Evolutionary conservation across 2,888 invertebrate genomes (phyloP).

Genomic region (Nephrotoma appendiculata): DNA sequence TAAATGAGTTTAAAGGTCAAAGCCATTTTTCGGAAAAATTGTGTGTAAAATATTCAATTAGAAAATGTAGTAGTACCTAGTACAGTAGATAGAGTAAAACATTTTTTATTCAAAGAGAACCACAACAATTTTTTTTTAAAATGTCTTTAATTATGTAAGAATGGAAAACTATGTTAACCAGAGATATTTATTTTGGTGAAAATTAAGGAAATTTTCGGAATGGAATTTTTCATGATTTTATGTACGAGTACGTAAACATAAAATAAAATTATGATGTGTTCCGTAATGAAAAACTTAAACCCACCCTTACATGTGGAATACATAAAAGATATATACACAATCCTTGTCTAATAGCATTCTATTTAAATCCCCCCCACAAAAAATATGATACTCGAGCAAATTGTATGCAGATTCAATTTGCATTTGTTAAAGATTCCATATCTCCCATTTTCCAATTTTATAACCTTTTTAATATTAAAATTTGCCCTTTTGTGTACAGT

Average conservation of each 20-base stretch:
- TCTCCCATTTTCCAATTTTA: not conserved
- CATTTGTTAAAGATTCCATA: not conserved
- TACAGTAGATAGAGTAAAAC: no score
- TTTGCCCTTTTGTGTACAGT: not conserved
- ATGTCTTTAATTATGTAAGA: not conserved
- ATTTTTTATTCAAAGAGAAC: not conserved
- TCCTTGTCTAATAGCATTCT: not conserved
- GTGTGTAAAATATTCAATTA: not conserved
- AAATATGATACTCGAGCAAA: not conserved
- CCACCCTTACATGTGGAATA: not conserved
- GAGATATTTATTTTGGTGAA: no score
- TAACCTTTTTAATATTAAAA: not conserved
- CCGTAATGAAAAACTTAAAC: not conserved
- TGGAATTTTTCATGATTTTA: no score
- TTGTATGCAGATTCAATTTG: not conserved
- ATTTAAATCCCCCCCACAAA: not conserved
- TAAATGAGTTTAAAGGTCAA: not conserved
- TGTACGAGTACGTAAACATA: not conserved
- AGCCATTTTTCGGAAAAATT: not conserved
- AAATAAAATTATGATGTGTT: not conserved
- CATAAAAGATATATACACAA: not conserved
- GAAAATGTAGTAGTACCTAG: not conserved
- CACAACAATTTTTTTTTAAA: not conserved
- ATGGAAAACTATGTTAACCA: not conserved
- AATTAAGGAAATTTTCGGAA: no score